Percentiles rank a stretch among this genome's conserved stretches.
Evolutionary conservation across 2,888 invertebrate species (phyloP).

Genomic region (Zhuqinia jingwanae): DNA sequence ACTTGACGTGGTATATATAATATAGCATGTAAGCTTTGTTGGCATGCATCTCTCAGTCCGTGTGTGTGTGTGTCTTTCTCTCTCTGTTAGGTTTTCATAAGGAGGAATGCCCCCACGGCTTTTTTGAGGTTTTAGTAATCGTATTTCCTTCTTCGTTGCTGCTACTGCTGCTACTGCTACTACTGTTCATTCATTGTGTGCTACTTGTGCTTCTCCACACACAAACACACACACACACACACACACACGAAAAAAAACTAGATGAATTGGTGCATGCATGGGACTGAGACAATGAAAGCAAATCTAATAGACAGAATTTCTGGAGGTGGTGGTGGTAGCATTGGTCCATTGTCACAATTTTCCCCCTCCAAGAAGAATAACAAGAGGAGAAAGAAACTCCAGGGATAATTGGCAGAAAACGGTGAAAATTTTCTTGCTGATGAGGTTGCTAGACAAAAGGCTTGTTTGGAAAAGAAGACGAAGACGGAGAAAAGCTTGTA

Average conservation of each 20-base stretch:
- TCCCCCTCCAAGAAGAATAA: slow-evolving; percentile 44
- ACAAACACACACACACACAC: no score
- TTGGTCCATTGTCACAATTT: slow-evolving; percentile 61
- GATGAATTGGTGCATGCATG: slow-evolving; percentile 38
- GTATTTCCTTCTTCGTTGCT: slow-evolving; percentile 24
- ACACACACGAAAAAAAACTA: no score
- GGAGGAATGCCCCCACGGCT: slow-evolving; percentile 53
- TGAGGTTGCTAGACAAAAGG: slow-evolving; percentile 2
- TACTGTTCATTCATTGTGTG: no score
- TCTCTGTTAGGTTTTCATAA: no score
- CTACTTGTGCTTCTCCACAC: slow-evolving; percentile 61
- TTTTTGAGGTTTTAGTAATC: no score
- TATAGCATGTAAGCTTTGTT: no score
- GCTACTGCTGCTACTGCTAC: no score
- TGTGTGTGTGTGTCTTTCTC: no score
- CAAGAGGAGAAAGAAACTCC: slow-evolving; percentile 24
- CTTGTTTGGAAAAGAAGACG: slow-evolving; percentile 4
- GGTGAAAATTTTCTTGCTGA: slow-evolving; percentile 46
- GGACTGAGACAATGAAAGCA: slow-evolving; percentile 61
- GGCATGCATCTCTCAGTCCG: no score
- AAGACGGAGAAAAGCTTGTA: background rate
- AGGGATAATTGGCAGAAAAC: slow-evolving; percentile 58
- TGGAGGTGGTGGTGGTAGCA: no score
- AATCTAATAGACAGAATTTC: slow-evolving; percentile 56
- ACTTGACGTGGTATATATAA: no score